These are phyloP conservation scores for Eretmochelys imbricata DNA, from an alignment of 2,113 vertebrate genomes.

Conservation along the genomic window DNA sequence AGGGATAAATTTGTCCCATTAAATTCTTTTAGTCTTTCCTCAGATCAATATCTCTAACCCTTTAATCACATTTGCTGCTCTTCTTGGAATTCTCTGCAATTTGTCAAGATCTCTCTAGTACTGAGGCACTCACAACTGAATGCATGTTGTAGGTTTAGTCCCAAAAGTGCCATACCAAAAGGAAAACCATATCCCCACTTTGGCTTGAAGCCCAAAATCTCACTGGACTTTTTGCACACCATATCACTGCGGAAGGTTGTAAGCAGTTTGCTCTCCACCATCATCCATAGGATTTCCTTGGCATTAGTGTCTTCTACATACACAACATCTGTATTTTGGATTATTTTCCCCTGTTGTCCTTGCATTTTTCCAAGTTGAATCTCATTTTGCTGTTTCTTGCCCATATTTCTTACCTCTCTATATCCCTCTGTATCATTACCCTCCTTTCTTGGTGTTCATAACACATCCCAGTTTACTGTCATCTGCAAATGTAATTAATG, in stretches of 20 bases:
- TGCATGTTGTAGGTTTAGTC: neutral
- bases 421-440: rapidly evolving
- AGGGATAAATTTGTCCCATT: neutral
- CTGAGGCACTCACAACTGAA: neutral
- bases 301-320: neutral
- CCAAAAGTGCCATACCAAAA: neutral
- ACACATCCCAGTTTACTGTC: neutral
- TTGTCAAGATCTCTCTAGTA: neutral
- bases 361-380: neutral
- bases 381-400: neutral
- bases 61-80: neutral
- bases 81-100: neutral
- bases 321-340: neutral
- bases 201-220: neutral
- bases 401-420: neutral
- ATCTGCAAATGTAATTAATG: neutral
- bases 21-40: neutral
- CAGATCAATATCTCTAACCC: neutral
- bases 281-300: neutral
- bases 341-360: neutral
- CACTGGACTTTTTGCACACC: neutral
- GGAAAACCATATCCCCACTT: neutral
- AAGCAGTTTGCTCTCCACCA: neutral
- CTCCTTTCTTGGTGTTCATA: neutral
- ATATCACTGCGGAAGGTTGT: neutral